These are phyloP conservation scores for Gadus macrocephalus DNA, from an alignment of 2,113 vertebrate species.

Conservation along the genomic window DNA sequence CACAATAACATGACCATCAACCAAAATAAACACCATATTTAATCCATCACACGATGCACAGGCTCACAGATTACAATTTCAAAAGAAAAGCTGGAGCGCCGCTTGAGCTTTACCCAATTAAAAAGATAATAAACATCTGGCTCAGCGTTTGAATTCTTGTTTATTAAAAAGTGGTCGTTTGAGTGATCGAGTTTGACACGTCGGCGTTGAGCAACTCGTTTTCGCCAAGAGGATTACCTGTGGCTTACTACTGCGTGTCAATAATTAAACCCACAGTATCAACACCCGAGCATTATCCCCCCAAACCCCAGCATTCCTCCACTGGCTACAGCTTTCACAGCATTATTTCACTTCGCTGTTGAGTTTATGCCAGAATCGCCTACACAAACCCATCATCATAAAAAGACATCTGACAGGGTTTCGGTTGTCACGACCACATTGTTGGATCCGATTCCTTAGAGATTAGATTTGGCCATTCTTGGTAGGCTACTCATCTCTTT, in stretches of 20 bases:
- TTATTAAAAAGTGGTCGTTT: constrained; percentile 9
- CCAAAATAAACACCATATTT: not conserved
- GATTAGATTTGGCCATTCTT: too few species aligned
- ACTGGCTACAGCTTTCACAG: too few species aligned
- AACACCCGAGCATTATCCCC: too few species aligned
- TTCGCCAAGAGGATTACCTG: not conserved
- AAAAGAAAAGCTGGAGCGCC: not conserved
- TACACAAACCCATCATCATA: too few species aligned
- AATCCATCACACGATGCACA: not conserved
- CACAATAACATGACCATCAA: not conserved
- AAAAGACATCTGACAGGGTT: too few species aligned
- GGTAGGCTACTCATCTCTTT: too few species aligned
- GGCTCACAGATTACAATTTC: not conserved
- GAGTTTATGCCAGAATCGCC: too few species aligned
- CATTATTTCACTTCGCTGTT: too few species aligned
- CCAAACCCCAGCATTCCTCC: too few species aligned
- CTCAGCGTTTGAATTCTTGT: not conserved
- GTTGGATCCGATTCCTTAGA: too few species aligned
- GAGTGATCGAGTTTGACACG: constrained; percentile 12
- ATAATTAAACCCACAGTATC: not conserved
- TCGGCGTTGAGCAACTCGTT: not conserved
- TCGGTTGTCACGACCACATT: too few species aligned
- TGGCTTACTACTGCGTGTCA: not conserved
- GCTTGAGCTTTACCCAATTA: not conserved
- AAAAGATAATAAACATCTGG: constrained; percentile 23